These are phyloP conservation scores for Lithobates sylvaticus DNA, from an alignment of 2,797 vertebrate genomes.

Conservation along the genomic window DNA sequence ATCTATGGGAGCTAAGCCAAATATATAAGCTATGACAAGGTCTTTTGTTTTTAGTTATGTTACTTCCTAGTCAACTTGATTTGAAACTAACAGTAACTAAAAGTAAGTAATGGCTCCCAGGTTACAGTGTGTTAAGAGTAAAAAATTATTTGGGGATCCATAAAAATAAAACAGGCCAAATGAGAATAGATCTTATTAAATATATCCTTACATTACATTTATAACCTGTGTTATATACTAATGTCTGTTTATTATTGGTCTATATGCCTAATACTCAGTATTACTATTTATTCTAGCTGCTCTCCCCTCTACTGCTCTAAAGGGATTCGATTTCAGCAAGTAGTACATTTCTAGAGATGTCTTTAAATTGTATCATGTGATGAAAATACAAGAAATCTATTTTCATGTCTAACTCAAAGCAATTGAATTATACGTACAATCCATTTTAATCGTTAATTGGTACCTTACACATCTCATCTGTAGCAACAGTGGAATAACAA, in stretches of 20 bases:
- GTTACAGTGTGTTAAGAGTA: neutral
- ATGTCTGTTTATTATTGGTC: too few relatives aligned
- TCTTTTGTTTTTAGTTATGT: neutral
- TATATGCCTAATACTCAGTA: too few relatives aligned
- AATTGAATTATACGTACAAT: neutral
- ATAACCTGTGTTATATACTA: too few relatives aligned
- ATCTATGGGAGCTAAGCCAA: conserved; percentile 4
- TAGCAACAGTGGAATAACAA: neutral
- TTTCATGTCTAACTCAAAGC: neutral
- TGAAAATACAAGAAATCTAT: too few relatives aligned
- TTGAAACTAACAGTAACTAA: neutral
- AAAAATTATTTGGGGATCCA: neutral
- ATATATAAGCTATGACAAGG: neutral
- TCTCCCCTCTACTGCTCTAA: too few relatives aligned
- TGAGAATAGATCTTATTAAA: neutral
- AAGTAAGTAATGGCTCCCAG: neutral
- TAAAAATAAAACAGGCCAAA: too few relatives aligned
- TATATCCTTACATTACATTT: too few relatives aligned
- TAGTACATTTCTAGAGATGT: too few relatives aligned
- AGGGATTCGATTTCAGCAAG: too few relatives aligned
- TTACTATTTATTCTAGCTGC: too few relatives aligned
- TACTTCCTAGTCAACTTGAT: neutral
- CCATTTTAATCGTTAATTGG: neutral
- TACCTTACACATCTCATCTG: neutral
- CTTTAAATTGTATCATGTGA: too few relatives aligned